Conservation (phyloP, 1,140 invertebrate genomes). For the Apis cerana region DNA sequence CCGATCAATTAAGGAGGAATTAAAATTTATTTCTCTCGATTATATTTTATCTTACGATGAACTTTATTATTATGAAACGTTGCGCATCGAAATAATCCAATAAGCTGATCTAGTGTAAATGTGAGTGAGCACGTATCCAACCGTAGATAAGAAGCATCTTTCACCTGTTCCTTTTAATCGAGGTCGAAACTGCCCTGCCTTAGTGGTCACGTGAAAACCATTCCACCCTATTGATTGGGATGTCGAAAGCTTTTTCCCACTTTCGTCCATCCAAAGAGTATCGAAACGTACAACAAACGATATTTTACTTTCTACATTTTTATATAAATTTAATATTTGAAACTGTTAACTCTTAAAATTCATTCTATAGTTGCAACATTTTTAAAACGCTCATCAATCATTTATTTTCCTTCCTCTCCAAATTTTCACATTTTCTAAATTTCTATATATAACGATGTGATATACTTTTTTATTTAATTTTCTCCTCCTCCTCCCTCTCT, state of each 20-base stretch:
- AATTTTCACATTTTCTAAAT: too few relatives aligned
- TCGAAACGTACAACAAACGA: background rate
- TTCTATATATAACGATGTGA: too few relatives aligned
- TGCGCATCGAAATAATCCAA: slow-evolving; percentile 6
- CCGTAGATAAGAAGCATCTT: background rate
- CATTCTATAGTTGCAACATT: too few relatives aligned
- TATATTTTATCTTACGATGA: too few relatives aligned
- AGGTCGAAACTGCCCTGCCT: background rate
- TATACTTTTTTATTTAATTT: too few relatives aligned
- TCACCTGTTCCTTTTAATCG: slow-evolving; percentile 22
- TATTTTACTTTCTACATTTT: too few relatives aligned
- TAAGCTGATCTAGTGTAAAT: background rate
- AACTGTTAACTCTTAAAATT: too few relatives aligned
- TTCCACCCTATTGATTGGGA: background rate
- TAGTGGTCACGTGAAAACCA: background rate
- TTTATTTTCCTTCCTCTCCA: too few relatives aligned
- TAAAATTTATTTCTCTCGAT: background rate
- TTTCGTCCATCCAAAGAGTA: background rate
- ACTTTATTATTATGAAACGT: background rate
- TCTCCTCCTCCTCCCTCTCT: too few relatives aligned
- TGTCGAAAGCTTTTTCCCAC: background rate
- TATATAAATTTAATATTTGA: too few relatives aligned
- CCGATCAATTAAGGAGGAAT: background rate
- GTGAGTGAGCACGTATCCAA: background rate
- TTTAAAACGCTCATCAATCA: too few relatives aligned